These are phyloP conservation scores for Orientallactaga bullata DNA, from an alignment of 2,113 vertebrate species.

Conservation along the genomic window DNA sequence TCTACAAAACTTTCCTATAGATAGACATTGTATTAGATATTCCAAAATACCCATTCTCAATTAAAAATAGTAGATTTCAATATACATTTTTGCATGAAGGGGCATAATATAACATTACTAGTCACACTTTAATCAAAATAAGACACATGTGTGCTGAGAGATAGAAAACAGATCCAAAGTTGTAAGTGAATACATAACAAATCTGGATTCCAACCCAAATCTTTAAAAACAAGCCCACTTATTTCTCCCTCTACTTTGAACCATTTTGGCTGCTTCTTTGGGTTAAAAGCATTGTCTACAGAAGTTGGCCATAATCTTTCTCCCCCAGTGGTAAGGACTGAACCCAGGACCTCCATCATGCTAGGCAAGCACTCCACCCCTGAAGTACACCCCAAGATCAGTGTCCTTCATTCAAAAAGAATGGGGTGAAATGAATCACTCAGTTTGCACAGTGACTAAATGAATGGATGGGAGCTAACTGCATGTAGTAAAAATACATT, in stretches of 20 bases:
- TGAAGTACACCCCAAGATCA: not conserved
- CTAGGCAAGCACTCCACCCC: not conserved
- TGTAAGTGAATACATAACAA: not conserved
- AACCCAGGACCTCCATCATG: not conserved
- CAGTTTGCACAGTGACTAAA: not conserved
- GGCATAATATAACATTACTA: not conserved
- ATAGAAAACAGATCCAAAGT: not conserved
- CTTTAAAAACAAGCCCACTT: constrained; percentile 28
- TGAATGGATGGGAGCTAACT: not conserved
- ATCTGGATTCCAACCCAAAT: not conserved
- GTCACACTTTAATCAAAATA: not conserved
- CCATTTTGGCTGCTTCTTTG: not conserved
- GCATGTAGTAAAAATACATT: not conserved
- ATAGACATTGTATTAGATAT: not conserved
- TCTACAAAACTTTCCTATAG: not conserved
- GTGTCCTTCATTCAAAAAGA: not conserved
- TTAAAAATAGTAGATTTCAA: not conserved
- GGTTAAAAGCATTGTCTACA: constrained; percentile 15
- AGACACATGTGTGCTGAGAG: not conserved
- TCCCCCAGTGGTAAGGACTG: not conserved
- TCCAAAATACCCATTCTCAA: constrained; percentile 20
- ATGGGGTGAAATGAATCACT: not conserved
- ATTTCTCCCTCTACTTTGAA: not conserved
- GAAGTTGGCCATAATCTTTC: not conserved
- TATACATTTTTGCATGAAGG: not conserved